phyloP scores from a whole-genome alignment of 2,888 invertebrate genomes.

The Pristionchus arcanus region DNA sequence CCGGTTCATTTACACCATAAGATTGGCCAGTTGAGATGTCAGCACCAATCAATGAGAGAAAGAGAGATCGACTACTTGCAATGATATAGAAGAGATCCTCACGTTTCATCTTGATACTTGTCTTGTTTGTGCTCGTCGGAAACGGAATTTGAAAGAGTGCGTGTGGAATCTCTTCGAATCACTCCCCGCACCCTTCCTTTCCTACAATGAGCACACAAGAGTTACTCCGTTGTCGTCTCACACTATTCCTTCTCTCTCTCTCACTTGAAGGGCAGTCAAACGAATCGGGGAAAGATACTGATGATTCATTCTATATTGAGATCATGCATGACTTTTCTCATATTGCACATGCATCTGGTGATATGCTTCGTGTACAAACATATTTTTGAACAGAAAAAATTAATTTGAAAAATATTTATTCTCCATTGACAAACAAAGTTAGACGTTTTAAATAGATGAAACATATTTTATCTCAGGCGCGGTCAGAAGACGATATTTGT shows the following conservation, averaged over 20 bases:
- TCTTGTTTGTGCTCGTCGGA: constrained; percentile 40
- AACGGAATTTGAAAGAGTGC: constrained; percentile 11
- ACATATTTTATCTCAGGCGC: not conserved
- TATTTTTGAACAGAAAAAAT: not conserved
- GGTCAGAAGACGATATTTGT: not conserved
- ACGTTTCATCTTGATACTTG: constrained; percentile 28
- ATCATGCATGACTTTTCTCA: not conserved
- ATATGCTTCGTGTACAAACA: not conserved
- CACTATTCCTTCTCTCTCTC: not conserved
- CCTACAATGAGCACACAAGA: constrained; percentile 40
- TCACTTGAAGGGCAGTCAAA: not conserved
- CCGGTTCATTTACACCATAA: constrained; percentile 47
- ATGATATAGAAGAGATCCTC: not conserved
- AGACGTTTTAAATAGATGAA: not conserved
- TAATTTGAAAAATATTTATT: not conserved
- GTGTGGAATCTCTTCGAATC: constrained; percentile 6
- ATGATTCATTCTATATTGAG: not conserved
- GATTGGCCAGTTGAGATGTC: constrained; percentile 17
- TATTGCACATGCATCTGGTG: constrained; percentile 51
- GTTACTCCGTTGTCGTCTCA: constrained; percentile 25
- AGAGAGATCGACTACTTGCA: not conserved
- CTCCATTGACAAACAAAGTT: not conserved
- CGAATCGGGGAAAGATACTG: not conserved
- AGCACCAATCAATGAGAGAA: constrained; percentile 27
- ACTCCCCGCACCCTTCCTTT: not conserved